Evolutionary conservation across 1,140 invertebrate species (phyloP), one percentile per base, ranked within the genome.

Genomic region (Leptonema lineaticorne): DNA sequence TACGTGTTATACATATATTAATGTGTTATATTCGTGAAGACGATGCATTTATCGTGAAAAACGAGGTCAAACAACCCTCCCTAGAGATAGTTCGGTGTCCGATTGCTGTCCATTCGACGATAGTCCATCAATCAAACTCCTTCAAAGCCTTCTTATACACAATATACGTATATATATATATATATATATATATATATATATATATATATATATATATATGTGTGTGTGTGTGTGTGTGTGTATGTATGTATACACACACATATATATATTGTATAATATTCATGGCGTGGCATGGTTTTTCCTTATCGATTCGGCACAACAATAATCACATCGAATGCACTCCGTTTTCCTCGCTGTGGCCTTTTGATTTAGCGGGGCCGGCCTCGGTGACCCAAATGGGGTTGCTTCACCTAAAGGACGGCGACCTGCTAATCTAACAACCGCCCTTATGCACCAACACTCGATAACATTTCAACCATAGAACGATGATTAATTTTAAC

Each of bases 401-500:
- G 69, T 70, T 70, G 64, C 33, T 70, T 70, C 69, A 70, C 69
- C 69, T 70, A 64, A n/a, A 14, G 18, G 63, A 57, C 58, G 37
- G 46, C 50, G 46, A 27, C 63, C 41, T 30, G 46, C 63, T 63
- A 63, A 63, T 60, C 18, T 27, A 20, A n/a, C n/a, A n/a, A 28
- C 58, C 37, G 37, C 59, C 59, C 22, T 30, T 20, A 20, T 41
- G 37, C 37, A 41, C 37, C 16, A 41, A 14, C 37, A 41, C n/a
- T n/a, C n/a, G n/a, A n/a, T n/a, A n/a, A n/a, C n/a, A n/a, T n/a
- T n/a, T n/a, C n/a, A n/a, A n/a, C n/a, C n/a, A n/a, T n/a, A n/a
- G n/a, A n/a, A n/a, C n/a, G n/a, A n/a, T n/a, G n/a, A n/a, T n/a
- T n/a, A n/a, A n/a, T n/a, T n/a, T n/a, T n/a, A n/a, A n/a, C n/a